Percentiles rank a stretch among this genome's conserved stretches.
phyloP scores from a whole-genome alignment of 2,888 invertebrate species.

The Sylvicola fuscatus region DNA sequence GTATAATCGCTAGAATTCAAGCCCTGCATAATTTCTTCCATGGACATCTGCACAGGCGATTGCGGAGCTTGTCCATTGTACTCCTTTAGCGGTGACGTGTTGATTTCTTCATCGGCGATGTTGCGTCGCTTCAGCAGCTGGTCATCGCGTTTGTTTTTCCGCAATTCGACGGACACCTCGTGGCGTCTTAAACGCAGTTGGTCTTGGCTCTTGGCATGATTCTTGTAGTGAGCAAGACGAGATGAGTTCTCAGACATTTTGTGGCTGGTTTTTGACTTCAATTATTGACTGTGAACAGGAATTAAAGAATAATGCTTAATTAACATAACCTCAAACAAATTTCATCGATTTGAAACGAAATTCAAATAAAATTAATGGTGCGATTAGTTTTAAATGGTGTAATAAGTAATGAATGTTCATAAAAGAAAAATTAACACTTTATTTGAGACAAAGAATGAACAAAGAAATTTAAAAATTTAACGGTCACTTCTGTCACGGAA shows the following conservation, averaged over 20 bases:
- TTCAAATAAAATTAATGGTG: no score
- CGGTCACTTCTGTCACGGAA: no score
- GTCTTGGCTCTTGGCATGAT: slow-evolving; percentile 57
- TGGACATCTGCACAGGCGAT: slow-evolving; percentile 29
- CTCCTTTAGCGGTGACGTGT: slow-evolving; percentile 29
- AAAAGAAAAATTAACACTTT: no score
- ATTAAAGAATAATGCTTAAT: no score
- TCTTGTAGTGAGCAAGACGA: slow-evolving; percentile 55
- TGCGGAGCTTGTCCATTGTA: slow-evolving; percentile 22
- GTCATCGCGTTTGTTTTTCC: slow-evolving; percentile 87
- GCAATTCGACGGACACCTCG: slow-evolving; percentile 73
- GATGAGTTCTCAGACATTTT: slow-evolving; percentile 40
- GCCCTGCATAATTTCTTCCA: slow-evolving; percentile 52
- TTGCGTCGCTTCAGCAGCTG: slow-evolving; percentile 82
- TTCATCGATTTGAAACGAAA: no score
- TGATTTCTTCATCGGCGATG: slow-evolving; percentile 34
- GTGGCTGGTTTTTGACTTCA: no score
- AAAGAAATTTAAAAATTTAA: no score
- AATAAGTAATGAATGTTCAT: no score
- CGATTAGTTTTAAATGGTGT: no score
- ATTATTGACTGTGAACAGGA: background rate
- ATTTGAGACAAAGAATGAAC: no score
- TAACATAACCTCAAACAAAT: no score
- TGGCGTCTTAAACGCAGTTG: slow-evolving; percentile 76
- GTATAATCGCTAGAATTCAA: slow-evolving; percentile 44